These are phyloP conservation scores for Melanotus villosus DNA, from an alignment of 2,888 invertebrate genomes.

Conservation along the genomic window DNA sequence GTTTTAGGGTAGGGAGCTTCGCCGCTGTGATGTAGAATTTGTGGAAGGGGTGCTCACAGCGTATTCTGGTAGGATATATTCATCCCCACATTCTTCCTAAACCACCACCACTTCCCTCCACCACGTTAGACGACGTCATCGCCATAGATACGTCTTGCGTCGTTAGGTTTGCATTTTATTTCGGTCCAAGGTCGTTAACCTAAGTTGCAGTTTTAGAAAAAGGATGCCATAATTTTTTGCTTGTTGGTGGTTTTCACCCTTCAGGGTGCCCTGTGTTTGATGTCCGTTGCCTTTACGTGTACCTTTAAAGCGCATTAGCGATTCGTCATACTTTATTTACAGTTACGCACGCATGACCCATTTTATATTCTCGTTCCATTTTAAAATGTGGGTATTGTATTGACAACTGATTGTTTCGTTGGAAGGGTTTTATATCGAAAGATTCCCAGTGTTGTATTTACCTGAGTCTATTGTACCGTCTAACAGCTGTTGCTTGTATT, in stretches of 20 bases:
- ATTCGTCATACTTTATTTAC: no score
- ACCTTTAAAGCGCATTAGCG: no score
- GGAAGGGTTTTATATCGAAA: no score
- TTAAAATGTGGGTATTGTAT: no score
- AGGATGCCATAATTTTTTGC: not conserved
- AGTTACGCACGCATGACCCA: not conserved
- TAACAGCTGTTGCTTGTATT: no score
- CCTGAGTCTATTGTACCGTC: no score
- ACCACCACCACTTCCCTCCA: constrained; percentile 68
- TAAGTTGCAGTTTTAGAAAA: constrained; percentile 41
- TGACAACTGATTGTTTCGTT: no score
- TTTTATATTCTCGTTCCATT: no score
- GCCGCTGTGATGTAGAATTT: constrained; percentile 68
- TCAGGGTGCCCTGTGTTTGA: no score
- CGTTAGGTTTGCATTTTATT: constrained; percentile 43
- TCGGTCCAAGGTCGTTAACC: constrained; percentile 65
- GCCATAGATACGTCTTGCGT: constrained; percentile 61
- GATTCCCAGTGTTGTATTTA: no score
- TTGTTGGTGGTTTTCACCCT: not conserved
- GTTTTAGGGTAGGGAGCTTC: constrained; percentile 69
- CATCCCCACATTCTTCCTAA: constrained; percentile 69
- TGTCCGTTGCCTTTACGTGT: no score
- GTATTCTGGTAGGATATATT: constrained; percentile 69
- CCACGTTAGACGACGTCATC: constrained; percentile 67
- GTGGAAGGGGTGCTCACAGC: constrained; percentile 69